Percentiles rank a stretch among this genome's conserved stretches.
These are phyloP conservation scores for Brenthis hecate DNA, from an alignment of 2,888 invertebrate genomes.

Conservation along the genomic window DNA sequence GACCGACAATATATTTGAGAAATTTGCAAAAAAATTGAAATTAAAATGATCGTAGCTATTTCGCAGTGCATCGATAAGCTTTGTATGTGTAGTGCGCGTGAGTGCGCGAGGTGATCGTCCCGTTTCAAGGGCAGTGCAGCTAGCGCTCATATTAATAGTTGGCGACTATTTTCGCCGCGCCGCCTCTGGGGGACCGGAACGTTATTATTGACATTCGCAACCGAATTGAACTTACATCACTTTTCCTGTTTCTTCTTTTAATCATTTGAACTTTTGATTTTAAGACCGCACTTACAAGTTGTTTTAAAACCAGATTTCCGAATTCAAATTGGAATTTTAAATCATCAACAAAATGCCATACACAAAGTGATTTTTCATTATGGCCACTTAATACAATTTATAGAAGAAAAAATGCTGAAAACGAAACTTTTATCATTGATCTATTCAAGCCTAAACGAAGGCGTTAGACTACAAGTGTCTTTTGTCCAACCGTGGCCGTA, in stretches of 20 bases:
- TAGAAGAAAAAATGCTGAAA: too few relatives aligned
- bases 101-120: slow-evolving; percentile 78
- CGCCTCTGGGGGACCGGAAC: slow-evolving; percentile 72
- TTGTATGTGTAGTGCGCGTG: slow-evolving; percentile 55
- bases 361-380: too few relatives aligned
- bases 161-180: slow-evolving; percentile 78
- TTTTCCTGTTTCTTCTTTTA: slow-evolving; percentile 45
- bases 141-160: slow-evolving; percentile 80
- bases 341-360: too few relatives aligned
- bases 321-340: too few relatives aligned
- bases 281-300: too few relatives aligned
- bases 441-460: background rate
- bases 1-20: slow-evolving; percentile 1
- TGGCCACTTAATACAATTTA: too few relatives aligned
- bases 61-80: slow-evolving; percentile 68
- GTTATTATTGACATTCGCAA: slow-evolving; percentile 81
- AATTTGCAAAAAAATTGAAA: slow-evolving; percentile 69
- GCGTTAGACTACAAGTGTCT: slow-evolving; percentile 11
- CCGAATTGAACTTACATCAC: slow-evolving; percentile 67
- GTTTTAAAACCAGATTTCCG: too few relatives aligned
- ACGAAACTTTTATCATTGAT: background rate
- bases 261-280: background rate
- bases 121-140: slow-evolving; percentile 81
- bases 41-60: slow-evolving; percentile 70
- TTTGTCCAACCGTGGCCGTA: slow-evolving; percentile 52